These are phyloP conservation scores for Macropodus opercularis DNA, from an alignment of 2,797 vertebrate species.

Conservation along the genomic window DNA sequence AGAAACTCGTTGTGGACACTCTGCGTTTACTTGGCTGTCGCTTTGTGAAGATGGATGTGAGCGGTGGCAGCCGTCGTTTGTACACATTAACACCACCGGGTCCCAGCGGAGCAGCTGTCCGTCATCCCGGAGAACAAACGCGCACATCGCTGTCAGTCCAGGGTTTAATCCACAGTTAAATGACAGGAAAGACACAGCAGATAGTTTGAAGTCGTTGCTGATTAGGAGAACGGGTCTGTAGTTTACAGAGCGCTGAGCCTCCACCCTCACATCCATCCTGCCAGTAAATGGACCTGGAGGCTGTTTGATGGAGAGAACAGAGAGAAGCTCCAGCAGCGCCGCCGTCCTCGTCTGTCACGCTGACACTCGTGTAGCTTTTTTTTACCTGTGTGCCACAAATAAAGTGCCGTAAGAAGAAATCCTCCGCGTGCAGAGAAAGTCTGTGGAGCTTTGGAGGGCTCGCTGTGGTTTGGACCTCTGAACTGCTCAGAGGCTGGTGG, in stretches of 20 bases:
- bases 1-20: constrained; percentile 23
- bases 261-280: constrained; percentile 33
- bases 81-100: constrained; percentile 63
- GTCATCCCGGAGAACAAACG: constrained; percentile 40
- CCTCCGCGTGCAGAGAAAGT: not conserved
- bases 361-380: not conserved
- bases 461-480: no score
- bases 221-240: constrained; percentile 46
- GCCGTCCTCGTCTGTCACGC: constrained; percentile 24
- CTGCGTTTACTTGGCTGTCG: constrained; percentile 17
- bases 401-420: not conserved
- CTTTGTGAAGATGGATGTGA: constrained; percentile 24
- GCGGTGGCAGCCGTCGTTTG: constrained; percentile 51
- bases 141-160: constrained; percentile 1
- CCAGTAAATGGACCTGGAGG: constrained; percentile 33
- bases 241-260: constrained; percentile 12
- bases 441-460: no score
- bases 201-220: constrained; percentile 42
- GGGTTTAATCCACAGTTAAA: constrained; percentile 4
- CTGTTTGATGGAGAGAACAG: constrained; percentile 40
- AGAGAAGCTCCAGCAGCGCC: constrained; percentile 24
- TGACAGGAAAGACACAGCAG: constrained; percentile 29
- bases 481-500: no score
- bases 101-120: constrained; percentile 55
- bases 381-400: constrained; percentile 16